Conservation (phyloP, 2,888 invertebrate genomes). For the Scaptomyza caliginosa region DNA sequence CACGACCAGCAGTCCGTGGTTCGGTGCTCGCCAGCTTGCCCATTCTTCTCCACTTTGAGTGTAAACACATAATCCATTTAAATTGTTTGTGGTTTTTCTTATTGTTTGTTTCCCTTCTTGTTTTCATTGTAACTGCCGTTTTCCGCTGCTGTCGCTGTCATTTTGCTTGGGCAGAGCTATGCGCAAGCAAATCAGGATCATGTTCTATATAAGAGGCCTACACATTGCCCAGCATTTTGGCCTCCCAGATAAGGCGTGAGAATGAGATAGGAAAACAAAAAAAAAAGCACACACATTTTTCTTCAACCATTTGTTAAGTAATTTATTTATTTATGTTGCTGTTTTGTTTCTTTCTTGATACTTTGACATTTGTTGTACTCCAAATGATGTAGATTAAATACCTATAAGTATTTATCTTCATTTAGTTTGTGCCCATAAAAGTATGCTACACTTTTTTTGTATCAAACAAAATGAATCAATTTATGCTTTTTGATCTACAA, state of each 20-base stretch:
- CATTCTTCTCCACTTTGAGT: slow-evolving; percentile 58
- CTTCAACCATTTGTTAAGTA: slow-evolving; percentile 13
- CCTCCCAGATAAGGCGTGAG: slow-evolving; percentile 36
- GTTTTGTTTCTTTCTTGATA: slow-evolving; percentile 22
- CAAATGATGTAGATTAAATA: slow-evolving; percentile 28
- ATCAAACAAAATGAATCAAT: background rate
- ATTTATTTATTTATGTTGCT: background rate
- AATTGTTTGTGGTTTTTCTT: slow-evolving; percentile 77
- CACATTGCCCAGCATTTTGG: slow-evolving; percentile 7
- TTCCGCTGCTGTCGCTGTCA: slow-evolving; percentile 51
- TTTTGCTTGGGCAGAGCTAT: slow-evolving; percentile 48
- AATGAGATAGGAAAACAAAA: background rate
- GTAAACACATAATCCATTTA: slow-evolving; percentile 78
- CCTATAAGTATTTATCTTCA: slow-evolving; percentile 7
- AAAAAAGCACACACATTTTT: slow-evolving; percentile 20
- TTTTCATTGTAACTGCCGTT: slow-evolving; percentile 60
- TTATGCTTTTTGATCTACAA: too few relatives aligned
- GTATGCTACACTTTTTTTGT: background rate
- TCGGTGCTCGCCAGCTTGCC: slow-evolving; percentile 11
- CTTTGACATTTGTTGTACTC: slow-evolving; percentile 38
- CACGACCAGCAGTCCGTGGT: slow-evolving; percentile 9
- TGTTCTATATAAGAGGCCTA: slow-evolving; percentile 46
- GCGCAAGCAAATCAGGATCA: slow-evolving; percentile 56
- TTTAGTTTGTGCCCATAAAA: background rate
- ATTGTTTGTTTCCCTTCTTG: slow-evolving; percentile 72